Evolutionary conservation across 2,113 vertebrate species (phyloP), one percentile per base, ranked within the genome.

Genomic region (Pygoscelis adeliae): DNA sequence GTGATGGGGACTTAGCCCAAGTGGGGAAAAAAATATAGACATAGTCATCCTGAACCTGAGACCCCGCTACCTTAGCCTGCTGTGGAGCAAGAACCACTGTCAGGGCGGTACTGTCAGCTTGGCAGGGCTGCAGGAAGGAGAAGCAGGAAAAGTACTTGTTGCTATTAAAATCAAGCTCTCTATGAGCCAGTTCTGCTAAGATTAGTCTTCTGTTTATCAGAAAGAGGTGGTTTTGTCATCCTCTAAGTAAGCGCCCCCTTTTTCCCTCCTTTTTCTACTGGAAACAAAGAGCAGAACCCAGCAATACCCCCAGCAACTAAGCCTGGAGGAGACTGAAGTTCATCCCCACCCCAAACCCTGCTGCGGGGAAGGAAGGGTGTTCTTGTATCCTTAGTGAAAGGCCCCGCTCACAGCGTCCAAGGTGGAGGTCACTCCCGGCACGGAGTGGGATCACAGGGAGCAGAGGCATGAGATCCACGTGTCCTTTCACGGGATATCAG

Each of bases 401-500:
- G 32, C 18, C 29, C 42, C 0, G 0, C 18, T 78, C 4, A 0
- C 18, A 30, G 22, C 4, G 1, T 36, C 56, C 49, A 32, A 56
- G 4, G 10, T 15, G 4, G 26, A 87, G 63, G 66, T 46, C 53
- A 36, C 5, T 55, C 6, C 30, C 4, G 5, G 25, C 29, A 38
- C 1, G 66, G 13, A 46, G 17, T 1, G 2, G 55, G 14, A 42
- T 50, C 65, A 38, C 29, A 47, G 34, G 22, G 36, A 89, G 20
- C 42, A 53, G 30, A 46, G 13, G 23, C 40, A 34, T 6, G 21
- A 56, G n/a, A 65, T 32, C 34, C 52, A 32, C 0, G 0, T 21
- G 32, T 21, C 23, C 23, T 44, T 62, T 58, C 44, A 44, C 0
- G 1, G 25, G 58, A 32, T 26, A 61, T 13, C 70, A 52, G 32